A percentile compares a stretch with the other conserved stretches of the same genome.
Evolutionary conservation across 1,140 invertebrate species (phyloP).

Genomic region (Eueides isabella): DNA sequence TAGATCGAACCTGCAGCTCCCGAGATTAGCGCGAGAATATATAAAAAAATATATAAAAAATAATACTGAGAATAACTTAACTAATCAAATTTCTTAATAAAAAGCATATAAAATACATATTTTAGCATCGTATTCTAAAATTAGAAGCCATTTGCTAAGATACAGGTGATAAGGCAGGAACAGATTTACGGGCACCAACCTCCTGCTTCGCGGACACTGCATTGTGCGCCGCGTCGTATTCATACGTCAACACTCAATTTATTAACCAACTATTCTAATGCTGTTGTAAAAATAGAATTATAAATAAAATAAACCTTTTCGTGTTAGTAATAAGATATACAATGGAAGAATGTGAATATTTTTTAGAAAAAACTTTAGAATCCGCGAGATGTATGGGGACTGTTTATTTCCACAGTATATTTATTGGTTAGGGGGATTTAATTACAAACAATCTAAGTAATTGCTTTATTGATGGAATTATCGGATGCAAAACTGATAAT

Average conservation of each 20-base stretch:
- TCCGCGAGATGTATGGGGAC: constrained; percentile 55
- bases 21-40: no score
- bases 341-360: constrained; percentile 17
- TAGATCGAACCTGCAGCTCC: no score
- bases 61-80: neutral
- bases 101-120: constrained; percentile 3
- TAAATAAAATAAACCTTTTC: constrained; percentile 26
- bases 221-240: constrained; percentile 66
- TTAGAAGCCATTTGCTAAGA: constrained; percentile 47
- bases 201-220: constrained; percentile 50
- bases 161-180: constrained; percentile 50
- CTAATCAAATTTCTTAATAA: neutral
- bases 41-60: no score
- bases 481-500: constrained; percentile 25
- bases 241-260: constrained; percentile 74
- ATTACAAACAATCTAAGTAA: constrained; percentile 69
- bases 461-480: constrained; percentile 48
- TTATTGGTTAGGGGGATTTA: constrained; percentile 66
- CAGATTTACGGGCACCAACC: constrained; percentile 57
- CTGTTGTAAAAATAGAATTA: constrained; percentile 21
- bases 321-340: constrained; percentile 34
- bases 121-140: constrained; percentile 19
- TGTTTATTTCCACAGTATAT: constrained; percentile 59
- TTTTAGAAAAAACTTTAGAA: constrained; percentile 28
- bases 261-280: constrained; percentile 43